Conservation (phyloP, 2,888 invertebrate species). For the Epiperipatus broadwayi region DNA sequence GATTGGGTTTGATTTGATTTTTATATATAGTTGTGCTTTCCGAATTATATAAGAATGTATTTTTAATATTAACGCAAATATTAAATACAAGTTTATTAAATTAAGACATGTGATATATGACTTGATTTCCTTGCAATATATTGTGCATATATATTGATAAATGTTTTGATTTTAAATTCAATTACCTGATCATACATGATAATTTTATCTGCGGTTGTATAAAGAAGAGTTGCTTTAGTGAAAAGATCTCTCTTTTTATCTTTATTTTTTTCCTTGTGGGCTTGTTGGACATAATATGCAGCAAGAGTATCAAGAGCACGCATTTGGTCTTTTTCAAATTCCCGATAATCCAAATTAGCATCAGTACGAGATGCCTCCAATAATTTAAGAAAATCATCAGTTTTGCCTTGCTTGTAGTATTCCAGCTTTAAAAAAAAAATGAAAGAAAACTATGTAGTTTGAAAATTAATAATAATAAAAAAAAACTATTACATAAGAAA, state of each 20-base stretch:
- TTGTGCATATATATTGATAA: not conserved
- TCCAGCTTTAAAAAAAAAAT: conserved; percentile 51
- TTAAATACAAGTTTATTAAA: too few species aligned
- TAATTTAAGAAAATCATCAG: conserved; percentile 81
- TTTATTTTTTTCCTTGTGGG: conserved; percentile 81
- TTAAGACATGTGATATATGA: too few species aligned
- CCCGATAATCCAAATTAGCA: conserved; percentile 64
- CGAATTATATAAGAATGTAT: too few species aligned
- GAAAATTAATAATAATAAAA: too few species aligned
- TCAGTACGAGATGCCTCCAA: conserved; percentile 68
- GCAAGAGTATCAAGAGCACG: conserved; percentile 90
- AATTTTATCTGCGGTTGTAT: conserved; percentile 95
- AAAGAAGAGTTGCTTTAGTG: conserved; percentile 70
- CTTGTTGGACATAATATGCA: conserved; percentile 90
- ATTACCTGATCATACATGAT: conserved; percentile 95
- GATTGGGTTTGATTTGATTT: too few species aligned
- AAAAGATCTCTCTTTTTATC: conserved; percentile 84
- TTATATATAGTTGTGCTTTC: too few species aligned
- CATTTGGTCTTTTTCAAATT: conserved; percentile 94
- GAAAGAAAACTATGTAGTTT: too few species aligned
- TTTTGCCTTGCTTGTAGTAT: conserved; percentile 82
- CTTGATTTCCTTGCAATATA: too few species aligned
- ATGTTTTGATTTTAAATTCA: conserved; percentile 4
- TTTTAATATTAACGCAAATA: too few species aligned
- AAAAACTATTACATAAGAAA: too few species aligned